Evolutionary conservation across 2,113 vertebrate genomes (phyloP).

Genomic region (Hemiscyllium ocellatum): DNA sequence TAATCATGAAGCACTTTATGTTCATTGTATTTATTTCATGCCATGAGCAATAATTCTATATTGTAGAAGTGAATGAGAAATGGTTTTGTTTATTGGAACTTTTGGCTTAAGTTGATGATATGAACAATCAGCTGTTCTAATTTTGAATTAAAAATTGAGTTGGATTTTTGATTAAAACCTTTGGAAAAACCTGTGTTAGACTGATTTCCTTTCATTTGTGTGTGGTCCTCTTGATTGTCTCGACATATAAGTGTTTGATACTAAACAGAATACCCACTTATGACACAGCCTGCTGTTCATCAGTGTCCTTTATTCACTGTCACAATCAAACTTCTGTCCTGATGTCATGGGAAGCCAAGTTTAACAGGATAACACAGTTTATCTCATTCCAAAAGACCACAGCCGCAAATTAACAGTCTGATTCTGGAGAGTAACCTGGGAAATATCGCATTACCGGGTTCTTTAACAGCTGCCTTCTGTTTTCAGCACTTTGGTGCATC

Average conservation of each 20-base stretch:
- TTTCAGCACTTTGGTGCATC: neutral
- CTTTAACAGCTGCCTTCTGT: constrained; percentile 29
- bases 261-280: constrained; percentile 27
- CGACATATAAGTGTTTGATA: neutral
- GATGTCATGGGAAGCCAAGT: neutral
- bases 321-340: constrained; percentile 32
- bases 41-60: neutral
- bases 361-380: constrained; percentile 37
- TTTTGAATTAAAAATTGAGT: neutral
- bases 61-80: neutral
- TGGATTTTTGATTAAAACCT: neutral
- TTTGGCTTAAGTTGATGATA: neutral
- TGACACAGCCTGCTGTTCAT: constrained; percentile 29
- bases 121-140: neutral
- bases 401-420: constrained; percentile 27
- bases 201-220: neutral
- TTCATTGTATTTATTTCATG: neutral
- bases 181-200: neutral
- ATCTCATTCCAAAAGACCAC: constrained; percentile 29
- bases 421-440: neutral
- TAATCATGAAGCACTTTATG: neutral
- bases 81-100: neutral
- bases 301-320: constrained; percentile 22
- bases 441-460: neutral
- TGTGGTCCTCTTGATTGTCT: constrained; percentile 1